Evolutionary conservation across 2,797 vertebrate genomes (phyloP).

Genomic region (Pseudochirops cupreus): DNA sequence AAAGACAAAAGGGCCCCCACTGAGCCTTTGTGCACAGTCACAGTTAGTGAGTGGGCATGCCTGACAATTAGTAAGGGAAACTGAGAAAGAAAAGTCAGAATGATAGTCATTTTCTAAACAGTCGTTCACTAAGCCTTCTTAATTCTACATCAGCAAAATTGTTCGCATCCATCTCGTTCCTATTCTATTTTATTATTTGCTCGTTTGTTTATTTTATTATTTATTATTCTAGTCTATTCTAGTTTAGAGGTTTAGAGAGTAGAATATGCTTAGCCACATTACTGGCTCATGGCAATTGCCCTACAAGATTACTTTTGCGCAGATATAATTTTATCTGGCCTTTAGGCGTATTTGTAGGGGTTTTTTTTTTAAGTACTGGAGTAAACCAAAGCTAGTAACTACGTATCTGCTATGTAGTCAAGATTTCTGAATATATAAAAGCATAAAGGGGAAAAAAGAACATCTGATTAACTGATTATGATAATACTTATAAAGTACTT

Average conservation of each 20-base stretch:
- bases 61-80: not conserved
- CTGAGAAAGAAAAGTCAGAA: not conserved
- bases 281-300: not conserved
- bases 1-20: not conserved
- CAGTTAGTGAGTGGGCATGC: not conserved
- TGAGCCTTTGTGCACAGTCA: not conserved
- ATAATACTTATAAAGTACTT: not conserved
- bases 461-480: not conserved
- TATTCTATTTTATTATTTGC: no score
- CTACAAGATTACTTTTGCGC: not conserved
- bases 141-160: not conserved
- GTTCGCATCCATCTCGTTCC: not conserved
- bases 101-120: not conserved
- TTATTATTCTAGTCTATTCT: no score
- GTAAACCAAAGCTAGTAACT: not conserved
- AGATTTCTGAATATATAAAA: constrained; percentile 17
- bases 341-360: not conserved
- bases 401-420: not conserved
- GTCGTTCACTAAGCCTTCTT: not conserved
- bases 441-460: not conserved
- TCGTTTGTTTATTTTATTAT: no score
- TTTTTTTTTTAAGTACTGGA: not conserved
- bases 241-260: not conserved
- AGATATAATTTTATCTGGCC: constrained; percentile 17
- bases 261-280: not conserved